These are phyloP conservation scores for Ramphastos sulfuratus DNA, from an alignment of 2,113 vertebrate species.

Conservation along the genomic window DNA sequence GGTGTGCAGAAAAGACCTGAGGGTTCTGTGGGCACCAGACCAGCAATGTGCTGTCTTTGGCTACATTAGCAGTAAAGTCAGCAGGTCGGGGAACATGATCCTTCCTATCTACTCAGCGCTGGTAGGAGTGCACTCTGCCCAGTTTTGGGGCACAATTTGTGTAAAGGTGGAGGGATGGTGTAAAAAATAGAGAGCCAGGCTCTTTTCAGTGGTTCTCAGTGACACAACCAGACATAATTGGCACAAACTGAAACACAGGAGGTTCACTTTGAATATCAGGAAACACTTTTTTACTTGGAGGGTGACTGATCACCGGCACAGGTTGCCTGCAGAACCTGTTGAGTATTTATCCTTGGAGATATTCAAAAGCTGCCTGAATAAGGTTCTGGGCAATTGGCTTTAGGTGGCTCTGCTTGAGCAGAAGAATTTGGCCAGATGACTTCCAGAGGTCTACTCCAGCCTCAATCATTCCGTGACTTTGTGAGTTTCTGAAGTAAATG, in stretches of 20 bases:
- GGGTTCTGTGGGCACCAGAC: not conserved
- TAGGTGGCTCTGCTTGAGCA: not conserved
- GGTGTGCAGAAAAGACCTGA: not conserved
- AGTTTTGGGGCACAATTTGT: rapidly evolving
- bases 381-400: rapidly evolving
- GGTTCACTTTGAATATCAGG: too few relatives aligned
- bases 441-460: not conserved
- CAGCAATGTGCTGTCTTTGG: not conserved
- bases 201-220: too few relatives aligned
- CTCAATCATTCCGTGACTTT: not conserved
- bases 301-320: not conserved
- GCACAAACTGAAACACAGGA: too few relatives aligned
- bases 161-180: not conserved
- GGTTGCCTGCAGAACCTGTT: not conserved
- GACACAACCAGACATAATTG: too few relatives aligned
- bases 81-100: not conserved
- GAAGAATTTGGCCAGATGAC: rapidly evolving
- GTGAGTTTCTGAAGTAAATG: not conserved
- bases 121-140: not conserved
- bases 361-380: not conserved
- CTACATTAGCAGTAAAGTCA: rapidly evolving
- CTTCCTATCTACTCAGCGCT: not conserved
- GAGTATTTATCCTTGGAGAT: not conserved
- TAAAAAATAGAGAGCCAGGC: not conserved
- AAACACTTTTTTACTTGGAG: too few relatives aligned